Evolutionary conservation across 2,888 invertebrate species (phyloP), one percentile per base, ranked within the genome.

Genomic region (Microctonus brassicae): DNA sequence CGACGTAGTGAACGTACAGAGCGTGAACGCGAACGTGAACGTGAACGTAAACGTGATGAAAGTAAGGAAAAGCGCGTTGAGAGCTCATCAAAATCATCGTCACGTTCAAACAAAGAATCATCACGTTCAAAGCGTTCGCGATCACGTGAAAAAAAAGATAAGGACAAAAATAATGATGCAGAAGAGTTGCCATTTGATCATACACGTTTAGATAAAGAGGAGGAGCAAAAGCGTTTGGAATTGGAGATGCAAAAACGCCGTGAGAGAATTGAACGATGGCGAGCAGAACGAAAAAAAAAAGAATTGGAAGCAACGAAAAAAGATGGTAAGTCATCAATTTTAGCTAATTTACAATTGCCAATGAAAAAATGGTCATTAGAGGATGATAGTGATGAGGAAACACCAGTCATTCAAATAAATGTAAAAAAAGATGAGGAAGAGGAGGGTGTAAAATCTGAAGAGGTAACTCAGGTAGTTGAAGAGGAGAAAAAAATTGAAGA

Each of bases 231-330:
- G 78, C 92, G 95, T 33, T 88, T 99, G 33, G 98, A 98, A 87
- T 89, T 94, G 20, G 98, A 98, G 89, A 98, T 98, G 98, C 96
- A 96, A 82, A 97, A 97, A 86, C 91, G 98, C 4, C 90, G 98
- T 1, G 98, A 99, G 80, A 92, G 98, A 65, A 98, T 99, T 75
- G 98, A 99, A 87, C 91, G 97, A 66, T 98, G 98, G 98, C 90
- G 98, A 58, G 96, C 96, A 0, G 97, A 98, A 81, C 91, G 97
- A 13, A 97, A 97, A 86, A 94, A 95, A 77, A 94, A 94, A 81
- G 95, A 96, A 83, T 87, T 95, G 47, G 95, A 96, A 84, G 91
- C 92, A 6, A 93, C 92, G 5, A 95, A 94, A 84, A 94, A 94
- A 81, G 95, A 95, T 81, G 91, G 92, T 75, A 92, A 94, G 81